A percentile compares a stretch with the other conserved stretches of the same genome.
phyloP scores from a whole-genome alignment of 1,140 invertebrate genomes.

The Lamellibrachia luymesi region DNA sequence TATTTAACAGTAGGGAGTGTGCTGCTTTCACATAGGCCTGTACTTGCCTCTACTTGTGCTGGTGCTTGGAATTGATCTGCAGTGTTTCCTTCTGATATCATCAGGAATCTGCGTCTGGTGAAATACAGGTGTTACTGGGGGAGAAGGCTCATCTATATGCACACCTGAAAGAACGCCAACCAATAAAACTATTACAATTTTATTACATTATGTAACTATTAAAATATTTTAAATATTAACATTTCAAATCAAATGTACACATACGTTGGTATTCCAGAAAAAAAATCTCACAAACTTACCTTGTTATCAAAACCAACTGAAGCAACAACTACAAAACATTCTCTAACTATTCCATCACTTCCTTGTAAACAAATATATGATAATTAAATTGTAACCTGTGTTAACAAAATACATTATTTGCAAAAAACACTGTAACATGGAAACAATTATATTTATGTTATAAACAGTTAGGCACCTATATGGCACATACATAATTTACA shows the following conservation, averaged over 20 bases:
- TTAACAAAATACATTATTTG: too few species aligned
- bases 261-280: too few species aligned
- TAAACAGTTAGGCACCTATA: neutral
- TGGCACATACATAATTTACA: neutral
- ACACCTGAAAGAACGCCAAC: slow-evolving; percentile 14
- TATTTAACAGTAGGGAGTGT: neutral
- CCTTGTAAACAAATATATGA: neutral
- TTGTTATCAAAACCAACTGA: too few species aligned
- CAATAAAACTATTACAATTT: neutral
- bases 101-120: slow-evolving; percentile 33
- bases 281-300: too few species aligned
- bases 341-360: neutral
- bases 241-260: too few species aligned
- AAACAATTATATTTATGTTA: neutral
- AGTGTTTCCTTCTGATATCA: slow-evolving; percentile 1
- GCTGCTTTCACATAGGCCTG: too few species aligned
- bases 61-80: neutral
- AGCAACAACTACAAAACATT: neutral
- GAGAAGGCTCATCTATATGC: slow-evolving; percentile 22
- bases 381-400: too few species aligned
- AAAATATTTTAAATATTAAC: too few species aligned
- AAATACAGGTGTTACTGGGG: slow-evolving; percentile 33
- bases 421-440: neutral
- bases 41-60: neutral
- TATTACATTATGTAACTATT: too few species aligned